Evolutionary conservation across 2,113 vertebrate species (phyloP).

Genomic region (Mesitornis unicolor): DNA sequence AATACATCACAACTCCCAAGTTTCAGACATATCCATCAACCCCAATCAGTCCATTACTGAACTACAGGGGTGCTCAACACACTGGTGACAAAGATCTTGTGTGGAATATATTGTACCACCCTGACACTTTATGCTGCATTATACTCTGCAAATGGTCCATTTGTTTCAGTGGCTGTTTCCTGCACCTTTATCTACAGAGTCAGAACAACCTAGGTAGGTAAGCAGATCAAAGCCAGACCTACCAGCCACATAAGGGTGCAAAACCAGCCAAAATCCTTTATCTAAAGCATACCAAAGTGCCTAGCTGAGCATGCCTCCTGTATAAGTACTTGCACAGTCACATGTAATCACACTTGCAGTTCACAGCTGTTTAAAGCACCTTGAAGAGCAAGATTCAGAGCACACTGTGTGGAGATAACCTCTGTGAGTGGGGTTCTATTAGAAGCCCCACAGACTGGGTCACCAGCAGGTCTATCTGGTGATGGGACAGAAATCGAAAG

Average conservation of each 20-base stretch:
- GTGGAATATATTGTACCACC: not conserved
- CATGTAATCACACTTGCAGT: not conserved
- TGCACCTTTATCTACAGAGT: not conserved
- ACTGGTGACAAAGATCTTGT: not conserved
- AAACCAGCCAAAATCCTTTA: not conserved
- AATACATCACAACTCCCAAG: not conserved
- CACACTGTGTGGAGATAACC: too few species aligned
- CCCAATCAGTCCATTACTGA: not conserved
- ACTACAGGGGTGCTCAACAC: not conserved
- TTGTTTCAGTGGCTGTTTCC: not conserved
- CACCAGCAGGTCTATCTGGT: not conserved
- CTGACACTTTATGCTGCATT: not conserved
- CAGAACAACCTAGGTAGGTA: not conserved
- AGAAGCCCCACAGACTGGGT: not conserved
- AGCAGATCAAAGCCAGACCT: not conserved
- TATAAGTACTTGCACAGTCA: too few species aligned
- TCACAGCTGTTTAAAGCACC: not conserved
- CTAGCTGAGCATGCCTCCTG: not conserved
- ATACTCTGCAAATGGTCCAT: rapidly evolving
- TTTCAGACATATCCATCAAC: not conserved
- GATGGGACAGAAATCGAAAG: not conserved
- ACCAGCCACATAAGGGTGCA: not conserved
- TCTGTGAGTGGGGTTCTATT: rapidly evolving
- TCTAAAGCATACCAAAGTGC: not conserved
- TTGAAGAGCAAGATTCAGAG: not conserved